Base-by-base conservation (phyloP, 2,888 invertebrate genomes). In the Dynastes grantii region DNA sequence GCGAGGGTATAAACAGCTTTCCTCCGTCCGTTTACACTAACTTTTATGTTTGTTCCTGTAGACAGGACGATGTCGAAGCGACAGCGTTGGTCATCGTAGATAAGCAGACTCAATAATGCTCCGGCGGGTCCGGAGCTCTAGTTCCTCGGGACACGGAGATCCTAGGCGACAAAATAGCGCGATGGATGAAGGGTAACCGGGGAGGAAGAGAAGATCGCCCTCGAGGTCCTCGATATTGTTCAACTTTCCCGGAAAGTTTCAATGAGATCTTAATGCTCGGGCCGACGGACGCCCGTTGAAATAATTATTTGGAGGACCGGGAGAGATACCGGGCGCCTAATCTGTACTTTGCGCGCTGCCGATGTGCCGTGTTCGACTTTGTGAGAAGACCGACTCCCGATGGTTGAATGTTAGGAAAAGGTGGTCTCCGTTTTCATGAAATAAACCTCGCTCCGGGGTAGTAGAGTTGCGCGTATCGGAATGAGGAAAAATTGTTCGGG, bases 71-170 rank as follows among this genome's bases (percentile, higher is more conserved):
- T 55, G 55, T 9, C 6, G 71, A 58, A 22, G 45, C 68, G 40
- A 29, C 68, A 32, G 53, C 79, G 80, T 80, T 82, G 82, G 83
- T 83, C 83, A 82, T 81, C 82, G 78, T 29, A 82, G 83, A 83
- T 83, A 83, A 83, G 83, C 80, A 81, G 79, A 81, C 78, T 61
- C 75, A 63, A 63, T 75, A 75, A 75, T 75, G 45, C 64, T 51
- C 27, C 63, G 63, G 4, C 68, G 68, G 51, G 51, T 68, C 68
- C 32, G 63, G 63, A 37, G 29, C 55, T 2, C 22, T 6, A 9
- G 55, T 22, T 51, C 13, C 49, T 22, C 67, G 16, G 16, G 37
- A 16, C 16, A 16, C n/a, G 40, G n/a, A 13, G 55, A n/a, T 22
- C 16, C 45, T 45, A 45, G 55, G 55, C 55, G 55, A 58, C 55